These are phyloP conservation scores for Melanophora roralis DNA, from an alignment of 2,888 invertebrate species.

Conservation along the genomic window DNA sequence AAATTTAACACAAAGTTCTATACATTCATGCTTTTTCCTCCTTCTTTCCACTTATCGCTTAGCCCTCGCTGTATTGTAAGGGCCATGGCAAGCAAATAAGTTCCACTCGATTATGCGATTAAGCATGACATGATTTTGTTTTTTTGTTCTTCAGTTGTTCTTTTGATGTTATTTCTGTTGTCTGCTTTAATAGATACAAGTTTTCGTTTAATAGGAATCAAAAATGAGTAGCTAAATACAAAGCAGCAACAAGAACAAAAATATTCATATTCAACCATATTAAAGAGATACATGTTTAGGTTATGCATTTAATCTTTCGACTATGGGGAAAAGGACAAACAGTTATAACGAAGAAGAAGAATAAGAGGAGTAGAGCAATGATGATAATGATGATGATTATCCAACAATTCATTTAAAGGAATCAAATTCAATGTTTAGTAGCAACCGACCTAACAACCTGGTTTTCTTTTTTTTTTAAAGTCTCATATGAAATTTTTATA, in stretches of 20 bases:
- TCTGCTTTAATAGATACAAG: not conserved
- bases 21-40: no score
- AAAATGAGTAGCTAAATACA: not conserved
- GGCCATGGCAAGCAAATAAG: conserved; percentile 59
- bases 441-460: conserved; percentile 47
- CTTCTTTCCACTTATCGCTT: not conserved
- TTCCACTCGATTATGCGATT: conserved; percentile 70
- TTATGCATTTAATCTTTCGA: conserved; percentile 45
- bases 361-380: not conserved
- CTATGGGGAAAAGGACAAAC: conserved; percentile 3
- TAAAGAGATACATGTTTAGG: conserved; percentile 24
- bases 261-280: conserved; percentile 3
- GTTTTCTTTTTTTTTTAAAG: conserved; percentile 14
- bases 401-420: conserved; percentile 29
- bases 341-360: not conserved
- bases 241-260: conserved; percentile 5
- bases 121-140: conserved; percentile 66
- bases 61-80: not conserved
- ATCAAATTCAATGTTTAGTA: conserved; percentile 5
- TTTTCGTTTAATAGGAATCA: not conserved
- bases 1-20: no score
- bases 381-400: conserved; percentile 8
- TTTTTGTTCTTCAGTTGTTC: not conserved
- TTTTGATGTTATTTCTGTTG: conserved; percentile 26
- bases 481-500: not conserved